Conservation (phyloP, 2,797 vertebrate species). For the Alcedo quadribrachys region DNA sequence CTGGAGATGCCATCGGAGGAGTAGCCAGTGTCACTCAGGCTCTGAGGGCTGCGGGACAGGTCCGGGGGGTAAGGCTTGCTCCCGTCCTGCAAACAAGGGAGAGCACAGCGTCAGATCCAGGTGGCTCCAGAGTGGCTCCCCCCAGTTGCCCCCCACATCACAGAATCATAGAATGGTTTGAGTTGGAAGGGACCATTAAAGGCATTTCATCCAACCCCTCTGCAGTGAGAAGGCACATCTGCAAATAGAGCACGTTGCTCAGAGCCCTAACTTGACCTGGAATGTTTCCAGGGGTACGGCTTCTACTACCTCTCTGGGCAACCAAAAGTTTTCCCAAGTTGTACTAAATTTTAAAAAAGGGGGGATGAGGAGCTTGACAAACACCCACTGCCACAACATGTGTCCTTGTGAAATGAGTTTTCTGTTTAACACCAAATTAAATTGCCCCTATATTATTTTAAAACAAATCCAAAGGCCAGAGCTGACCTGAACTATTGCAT, state of each 20-base stretch:
- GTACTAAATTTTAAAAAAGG: background rate
- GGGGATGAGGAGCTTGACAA: background rate
- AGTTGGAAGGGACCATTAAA: background rate
- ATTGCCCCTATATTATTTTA: background rate
- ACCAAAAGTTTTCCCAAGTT: background rate
- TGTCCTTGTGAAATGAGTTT: background rate
- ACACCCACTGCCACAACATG: background rate
- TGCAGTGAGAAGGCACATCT: background rate
- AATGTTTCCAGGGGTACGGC: background rate
- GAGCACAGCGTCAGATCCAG: background rate
- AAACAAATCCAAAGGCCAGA: background rate
- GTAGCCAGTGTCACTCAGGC: constrained; percentile 97
- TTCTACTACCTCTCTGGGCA: background rate
- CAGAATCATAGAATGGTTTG: background rate
- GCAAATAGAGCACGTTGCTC: background rate
- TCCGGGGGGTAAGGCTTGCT: constrained; percentile 95
- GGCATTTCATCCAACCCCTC: background rate
- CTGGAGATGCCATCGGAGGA: constrained; percentile 97
- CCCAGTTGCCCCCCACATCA: background rate
- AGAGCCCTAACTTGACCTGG: background rate
- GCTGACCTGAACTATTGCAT: fast-evolving
- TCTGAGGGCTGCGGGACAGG: constrained; percentile 95
- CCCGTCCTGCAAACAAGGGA: constrained; percentile 81
- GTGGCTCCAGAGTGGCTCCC: background rate
- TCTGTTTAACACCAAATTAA: background rate